phyloP scores from a whole-genome alignment of 2,888 invertebrate genomes.

The Hirudinaria manillensis region DNA sequence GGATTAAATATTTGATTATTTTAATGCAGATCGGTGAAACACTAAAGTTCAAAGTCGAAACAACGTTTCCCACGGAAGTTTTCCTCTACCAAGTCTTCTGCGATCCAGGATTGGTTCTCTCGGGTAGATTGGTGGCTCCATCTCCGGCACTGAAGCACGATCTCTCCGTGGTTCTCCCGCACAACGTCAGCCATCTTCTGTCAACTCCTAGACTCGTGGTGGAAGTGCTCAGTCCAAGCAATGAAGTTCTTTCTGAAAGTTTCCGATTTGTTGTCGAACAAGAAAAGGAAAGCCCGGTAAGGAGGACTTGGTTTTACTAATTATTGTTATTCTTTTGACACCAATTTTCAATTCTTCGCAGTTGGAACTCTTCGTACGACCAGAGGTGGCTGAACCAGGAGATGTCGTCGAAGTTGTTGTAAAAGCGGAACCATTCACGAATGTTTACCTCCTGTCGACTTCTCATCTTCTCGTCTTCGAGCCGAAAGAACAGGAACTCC shows the following conservation, averaged over 20 bases:
- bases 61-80: background rate
- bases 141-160: background rate
- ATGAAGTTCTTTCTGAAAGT: background rate
- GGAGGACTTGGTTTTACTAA: background rate
- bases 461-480: background rate
- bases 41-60: background rate
- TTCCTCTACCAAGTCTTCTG: background rate
- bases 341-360: too few species aligned
- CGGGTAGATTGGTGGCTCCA: background rate
- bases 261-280: background rate
- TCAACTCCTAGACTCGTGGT: background rate
- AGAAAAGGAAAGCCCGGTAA: background rate
- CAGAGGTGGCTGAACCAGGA: background rate
- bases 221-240: background rate
- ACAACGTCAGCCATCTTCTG: background rate
- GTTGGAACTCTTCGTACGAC: background rate
- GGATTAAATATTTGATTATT: too few species aligned
- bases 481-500: background rate
- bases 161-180: background rate
- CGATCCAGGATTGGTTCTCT: background rate
- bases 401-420: background rate
- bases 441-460: background rate
- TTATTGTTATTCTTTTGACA: background rate
- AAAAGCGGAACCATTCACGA: background rate
- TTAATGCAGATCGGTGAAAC: conserved; percentile 6